Percentiles rank a stretch among this genome's conserved stretches.
phyloP scores from a whole-genome alignment of 2,888 invertebrate species.

The Dryocosmus kuriphilus region DNA sequence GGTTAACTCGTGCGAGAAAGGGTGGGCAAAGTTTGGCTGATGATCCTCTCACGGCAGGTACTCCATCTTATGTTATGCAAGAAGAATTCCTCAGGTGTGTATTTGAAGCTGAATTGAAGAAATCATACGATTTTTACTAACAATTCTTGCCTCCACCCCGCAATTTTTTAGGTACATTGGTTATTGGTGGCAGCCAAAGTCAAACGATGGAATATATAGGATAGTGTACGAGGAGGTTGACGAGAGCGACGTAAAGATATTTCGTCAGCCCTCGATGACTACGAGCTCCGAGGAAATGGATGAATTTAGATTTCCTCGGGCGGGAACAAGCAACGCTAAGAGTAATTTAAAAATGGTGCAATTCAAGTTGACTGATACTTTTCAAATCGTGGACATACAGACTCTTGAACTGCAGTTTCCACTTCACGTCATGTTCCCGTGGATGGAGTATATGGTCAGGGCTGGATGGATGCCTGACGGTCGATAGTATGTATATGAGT shows the following conservation, averaged over 20 bases:
- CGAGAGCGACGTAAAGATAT: slow-evolving; percentile 93
- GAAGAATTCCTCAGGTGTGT: slow-evolving; percentile 89
- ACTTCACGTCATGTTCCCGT: slow-evolving; percentile 90
- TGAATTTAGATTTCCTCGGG: slow-evolving; percentile 92
- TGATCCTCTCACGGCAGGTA: slow-evolving; percentile 93
- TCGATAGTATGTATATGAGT: slow-evolving; percentile 84
- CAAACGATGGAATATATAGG: slow-evolving; percentile 86
- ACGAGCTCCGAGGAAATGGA: slow-evolving; percentile 89
- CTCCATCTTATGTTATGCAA: slow-evolving; percentile 99
- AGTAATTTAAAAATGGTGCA: slow-evolving; percentile 92
- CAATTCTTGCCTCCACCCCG: no score
- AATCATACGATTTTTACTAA: no score
- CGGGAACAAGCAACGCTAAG: slow-evolving; percentile 93
- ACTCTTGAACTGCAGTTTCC: slow-evolving; percentile 88
- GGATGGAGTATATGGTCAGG: slow-evolving; percentile 96
- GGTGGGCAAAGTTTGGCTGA: slow-evolving; percentile 85
- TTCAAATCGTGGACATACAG: slow-evolving; percentile 87
- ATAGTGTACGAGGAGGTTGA: slow-evolving; percentile 93
- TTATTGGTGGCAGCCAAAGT: slow-evolving; percentile 97
- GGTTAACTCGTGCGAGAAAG: slow-evolving; percentile 85
- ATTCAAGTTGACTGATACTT: slow-evolving; percentile 83
- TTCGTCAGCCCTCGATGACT: slow-evolving; percentile 91
- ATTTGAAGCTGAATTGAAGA: neutral
- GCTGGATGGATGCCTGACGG: slow-evolving; percentile 97
- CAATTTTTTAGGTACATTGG: slow-evolving; percentile 90